phyloP scores from a whole-genome alignment of 2,888 invertebrate genomes.

The Ormyrus rosae region DNA sequence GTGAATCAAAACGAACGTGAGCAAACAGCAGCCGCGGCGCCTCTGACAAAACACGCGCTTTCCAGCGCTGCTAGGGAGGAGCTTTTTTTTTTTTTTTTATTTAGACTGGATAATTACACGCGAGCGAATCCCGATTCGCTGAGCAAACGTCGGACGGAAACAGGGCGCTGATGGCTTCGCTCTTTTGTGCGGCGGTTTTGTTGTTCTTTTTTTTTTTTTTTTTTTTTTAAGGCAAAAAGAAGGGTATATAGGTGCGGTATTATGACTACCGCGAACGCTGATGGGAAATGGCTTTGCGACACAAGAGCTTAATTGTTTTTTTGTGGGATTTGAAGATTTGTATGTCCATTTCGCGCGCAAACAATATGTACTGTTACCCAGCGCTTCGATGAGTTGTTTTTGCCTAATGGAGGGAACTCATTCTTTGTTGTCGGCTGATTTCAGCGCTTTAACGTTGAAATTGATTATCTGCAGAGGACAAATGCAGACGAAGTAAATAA shows the following conservation, averaged over 20 bases:
- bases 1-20: constrained; percentile 27
- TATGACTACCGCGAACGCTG: constrained; percentile 20
- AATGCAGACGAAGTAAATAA: too few species aligned
- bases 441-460: too few species aligned
- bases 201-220: neutral
- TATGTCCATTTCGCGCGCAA: constrained; percentile 37
- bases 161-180: too few species aligned
- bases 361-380: constrained; percentile 12
- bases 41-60: constrained; percentile 6
- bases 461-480: too few species aligned
- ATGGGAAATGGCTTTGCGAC: constrained; percentile 39
- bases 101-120: constrained; percentile 39
- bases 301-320: constrained; percentile 30
- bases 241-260: neutral
- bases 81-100: constrained; percentile 30
- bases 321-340: constrained; percentile 11
- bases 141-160: constrained; percentile 26
- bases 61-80: neutral
- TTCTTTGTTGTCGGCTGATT: too few species aligned
- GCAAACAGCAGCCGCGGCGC: constrained; percentile 23
- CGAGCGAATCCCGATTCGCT: constrained; percentile 20
- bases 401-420: too few species aligned
- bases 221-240: neutral
- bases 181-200: neutral
- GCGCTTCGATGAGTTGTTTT: too few species aligned